phyloP scores from a whole-genome alignment of 2,113 vertebrate genomes.

The Lepisosteus osseus region DNA sequence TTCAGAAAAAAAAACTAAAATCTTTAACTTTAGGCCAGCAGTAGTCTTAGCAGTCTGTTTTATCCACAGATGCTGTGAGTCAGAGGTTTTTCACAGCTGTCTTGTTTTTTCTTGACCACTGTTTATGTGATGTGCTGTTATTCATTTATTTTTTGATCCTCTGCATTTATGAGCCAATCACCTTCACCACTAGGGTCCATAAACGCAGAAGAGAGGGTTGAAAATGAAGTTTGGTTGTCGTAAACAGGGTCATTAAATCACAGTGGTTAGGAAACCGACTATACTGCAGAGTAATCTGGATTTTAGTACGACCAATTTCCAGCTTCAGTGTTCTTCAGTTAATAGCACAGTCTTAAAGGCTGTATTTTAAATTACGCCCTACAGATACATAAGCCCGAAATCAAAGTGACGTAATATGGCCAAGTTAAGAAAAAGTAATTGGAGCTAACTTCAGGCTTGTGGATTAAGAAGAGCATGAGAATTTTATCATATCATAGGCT shows the following conservation, averaged over 20 bases:
- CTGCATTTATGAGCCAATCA: slow-evolving; percentile 28
- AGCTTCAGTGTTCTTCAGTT: background rate
- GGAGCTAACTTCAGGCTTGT: no score
- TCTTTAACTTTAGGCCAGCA: background rate
- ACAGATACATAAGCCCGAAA: no score
- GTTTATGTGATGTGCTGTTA: background rate
- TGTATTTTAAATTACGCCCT: background rate
- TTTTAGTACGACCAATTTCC: background rate
- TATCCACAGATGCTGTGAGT: background rate
- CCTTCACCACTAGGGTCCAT: slow-evolving; percentile 18
- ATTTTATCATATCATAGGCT: no score
- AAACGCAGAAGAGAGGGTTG: slow-evolving; percentile 18
- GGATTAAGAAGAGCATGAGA: no score
- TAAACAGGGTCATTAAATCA: slow-evolving; percentile 23
- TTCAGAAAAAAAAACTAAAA: background rate
- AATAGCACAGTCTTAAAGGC: background rate
- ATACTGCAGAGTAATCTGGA: background rate
- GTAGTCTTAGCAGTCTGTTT: background rate
- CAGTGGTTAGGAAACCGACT: background rate
- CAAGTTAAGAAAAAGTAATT: no score
- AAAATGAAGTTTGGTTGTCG: slow-evolving; percentile 1
- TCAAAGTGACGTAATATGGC: no score
- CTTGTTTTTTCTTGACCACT: background rate
- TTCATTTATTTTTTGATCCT: no score
- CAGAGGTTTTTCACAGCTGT: background rate